Percentiles rank a stretch among this genome's conserved stretches.
Evolutionary conservation across 2,888 invertebrate species (phyloP).

Genomic region (Arenicola marina): DNA sequence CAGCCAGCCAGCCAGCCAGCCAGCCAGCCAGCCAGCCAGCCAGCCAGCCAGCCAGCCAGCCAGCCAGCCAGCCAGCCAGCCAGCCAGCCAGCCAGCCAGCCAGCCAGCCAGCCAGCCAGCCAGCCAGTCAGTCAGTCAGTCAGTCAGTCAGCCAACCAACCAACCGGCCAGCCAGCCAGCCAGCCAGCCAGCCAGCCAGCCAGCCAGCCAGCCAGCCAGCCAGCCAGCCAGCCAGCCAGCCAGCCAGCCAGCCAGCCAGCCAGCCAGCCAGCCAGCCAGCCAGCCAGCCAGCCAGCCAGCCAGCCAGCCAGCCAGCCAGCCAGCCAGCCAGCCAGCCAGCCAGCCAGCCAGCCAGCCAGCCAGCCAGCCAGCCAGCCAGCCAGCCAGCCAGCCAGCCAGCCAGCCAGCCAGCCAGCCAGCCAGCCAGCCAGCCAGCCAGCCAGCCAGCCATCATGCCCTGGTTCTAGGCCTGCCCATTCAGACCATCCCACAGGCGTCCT

Average conservation of each 20-base stretch:
- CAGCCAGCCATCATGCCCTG: no score
- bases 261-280: conserved; percentile 1
- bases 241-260: conserved; percentile 1
- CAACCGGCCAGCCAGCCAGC: no score
- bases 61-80: conserved; percentile 1
- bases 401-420: no score
- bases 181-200: conserved; percentile 1
- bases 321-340: no score
- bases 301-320: conserved; percentile 1
- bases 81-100: conserved; percentile 1
- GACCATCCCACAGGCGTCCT: no score
- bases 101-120: conserved; percentile 1
- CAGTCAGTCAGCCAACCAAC: no score
- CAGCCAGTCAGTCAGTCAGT: no score
- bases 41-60: conserved; percentile 1
- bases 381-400: no score
- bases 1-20: conserved; percentile 1
- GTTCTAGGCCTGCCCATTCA: no score
- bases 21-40: conserved; percentile 1
- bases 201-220: conserved; percentile 1
- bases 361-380: no score
- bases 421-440: no score
- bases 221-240: conserved; percentile 1
- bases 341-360: no score
- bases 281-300: conserved; percentile 1